Percentiles rank a stretch among this genome's conserved stretches.
These are phyloP conservation scores for Dendrocincla fuliginosa DNA, from an alignment of 2,797 vertebrate species.

Conservation along the genomic window DNA sequence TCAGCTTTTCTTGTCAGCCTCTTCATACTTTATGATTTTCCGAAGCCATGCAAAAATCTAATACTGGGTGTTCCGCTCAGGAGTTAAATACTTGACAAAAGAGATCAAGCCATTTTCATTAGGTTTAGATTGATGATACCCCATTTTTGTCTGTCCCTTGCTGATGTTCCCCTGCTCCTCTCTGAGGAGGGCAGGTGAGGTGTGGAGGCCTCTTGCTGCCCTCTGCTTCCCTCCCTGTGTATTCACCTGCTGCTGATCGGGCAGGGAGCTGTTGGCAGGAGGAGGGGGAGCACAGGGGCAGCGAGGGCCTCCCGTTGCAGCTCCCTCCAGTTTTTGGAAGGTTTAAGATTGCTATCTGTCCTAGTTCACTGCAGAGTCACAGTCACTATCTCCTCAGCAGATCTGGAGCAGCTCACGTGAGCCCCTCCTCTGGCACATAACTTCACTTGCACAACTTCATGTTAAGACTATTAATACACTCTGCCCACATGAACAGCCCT, in stretches of 20 bases:
- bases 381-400: not conserved
- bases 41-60: not conserved
- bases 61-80: not conserved
- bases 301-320: not conserved
- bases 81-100: not conserved
- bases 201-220: not conserved
- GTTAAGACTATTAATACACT: not conserved
- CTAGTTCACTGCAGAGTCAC: not conserved
- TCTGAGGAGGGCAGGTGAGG: not conserved
- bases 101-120: not conserved
- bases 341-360: not conserved
- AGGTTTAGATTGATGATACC: not conserved
- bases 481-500: not conserved
- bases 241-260: not conserved
- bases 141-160: not conserved
- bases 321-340: not conserved
- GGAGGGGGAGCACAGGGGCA: not conserved
- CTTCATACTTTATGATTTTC: not conserved
- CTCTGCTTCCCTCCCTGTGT: not conserved
- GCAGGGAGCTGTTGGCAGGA: accelerated
- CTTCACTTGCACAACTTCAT: not conserved
- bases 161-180: not conserved
- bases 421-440: not conserved
- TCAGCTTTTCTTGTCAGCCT: not conserved
- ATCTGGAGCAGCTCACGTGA: not conserved